These are phyloP conservation scores for Daktulosphaira vitifoliae DNA, from an alignment of 1,140 invertebrate genomes.

Conservation along the genomic window DNA sequence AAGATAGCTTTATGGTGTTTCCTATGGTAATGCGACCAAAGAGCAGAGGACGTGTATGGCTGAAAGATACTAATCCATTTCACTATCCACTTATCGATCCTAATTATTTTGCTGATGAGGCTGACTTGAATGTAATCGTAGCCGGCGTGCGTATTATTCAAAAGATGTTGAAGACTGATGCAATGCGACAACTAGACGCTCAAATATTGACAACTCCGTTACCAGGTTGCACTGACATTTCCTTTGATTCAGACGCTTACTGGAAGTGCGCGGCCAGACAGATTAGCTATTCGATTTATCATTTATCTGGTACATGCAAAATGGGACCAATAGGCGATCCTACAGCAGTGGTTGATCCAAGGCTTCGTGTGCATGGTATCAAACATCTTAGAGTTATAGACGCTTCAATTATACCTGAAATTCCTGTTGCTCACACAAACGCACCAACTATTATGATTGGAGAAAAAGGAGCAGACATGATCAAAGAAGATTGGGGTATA, in stretches of 20 bases:
- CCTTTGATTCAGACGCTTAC: constrained; percentile 53
- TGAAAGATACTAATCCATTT: constrained; percentile 51
- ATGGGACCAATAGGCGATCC: constrained; percentile 54
- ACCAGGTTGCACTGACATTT: constrained; percentile 44
- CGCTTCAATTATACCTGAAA: constrained; percentile 47
- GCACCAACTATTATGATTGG: constrained; percentile 50
- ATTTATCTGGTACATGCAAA: constrained; percentile 52
- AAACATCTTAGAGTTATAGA: constrained; percentile 38
- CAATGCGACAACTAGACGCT: constrained; percentile 55
- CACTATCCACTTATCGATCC: constrained; percentile 60
- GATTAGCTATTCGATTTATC: constrained; percentile 46
- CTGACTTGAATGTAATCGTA: constrained; percentile 43
- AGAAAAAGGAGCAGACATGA: constrained; percentile 49
- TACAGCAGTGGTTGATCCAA: constrained; percentile 52
- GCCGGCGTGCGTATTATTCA: constrained; percentile 64
- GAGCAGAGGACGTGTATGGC: constrained; percentile 48
- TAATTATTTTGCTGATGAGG: constrained; percentile 52
- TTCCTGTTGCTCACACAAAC: constrained; percentile 47
- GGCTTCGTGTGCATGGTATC: constrained; percentile 38
- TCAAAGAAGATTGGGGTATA: constrained; percentile 44
- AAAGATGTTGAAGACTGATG: constrained; percentile 52
- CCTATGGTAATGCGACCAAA: constrained; percentile 42
- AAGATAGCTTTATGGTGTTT: constrained; percentile 55
- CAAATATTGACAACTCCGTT: constrained; percentile 44
- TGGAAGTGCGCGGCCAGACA: constrained; percentile 56